Base-by-base conservation (phyloP, 1,140 invertebrate species). In the Stegodyphus mimosarum region DNA sequence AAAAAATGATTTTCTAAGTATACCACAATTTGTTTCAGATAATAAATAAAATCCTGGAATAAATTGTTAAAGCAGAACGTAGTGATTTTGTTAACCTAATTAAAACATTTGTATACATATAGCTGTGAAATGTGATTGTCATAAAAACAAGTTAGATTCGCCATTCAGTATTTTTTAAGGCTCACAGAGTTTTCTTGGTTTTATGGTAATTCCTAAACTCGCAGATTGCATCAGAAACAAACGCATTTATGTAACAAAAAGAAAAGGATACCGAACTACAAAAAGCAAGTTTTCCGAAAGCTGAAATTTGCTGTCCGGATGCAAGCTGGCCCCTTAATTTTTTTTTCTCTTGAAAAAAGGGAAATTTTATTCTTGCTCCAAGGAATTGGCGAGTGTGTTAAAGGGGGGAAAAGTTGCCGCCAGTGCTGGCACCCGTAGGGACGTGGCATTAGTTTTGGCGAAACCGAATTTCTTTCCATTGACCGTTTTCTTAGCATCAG, bases 401-500 rank as follows among this genome's bases (percentile, higher is more conserved):
- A 33, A 33, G 76, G 49, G 11, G 17, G 66, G 49, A 78, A 11
- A 78, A 78, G 53, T 78, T 63, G 76, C 76, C 76, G 63, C 50
- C 64, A 69, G 50, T 69, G 17, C 51, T 69, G 50, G 66, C 51
- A 49, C 76, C 76, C 63, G 67, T 69, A 78, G 76, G 76, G 76
- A 78, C 76, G 9, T 48, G 50, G 15, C 64, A 18, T 78, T 69
- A 53, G 76, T 60, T 64, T 51, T 78, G 50, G 13, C 13, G 66
- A 78, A 78, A 78, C 76, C 64, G 64, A 69, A 78, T 78, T 78
- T 78, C 76, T 78, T 78, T 69, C 76, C 33, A 33, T n/a, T 78
- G 17, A 48, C 2, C 18, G 50, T 48, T 78, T 69, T 64, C 76
- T 69, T 48, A 66, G 64, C 76, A 69, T 17, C 76, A 50, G 64